Evolutionary conservation across 2,797 vertebrate species (phyloP).

Genomic region (Phoeniculus purpureus): DNA sequence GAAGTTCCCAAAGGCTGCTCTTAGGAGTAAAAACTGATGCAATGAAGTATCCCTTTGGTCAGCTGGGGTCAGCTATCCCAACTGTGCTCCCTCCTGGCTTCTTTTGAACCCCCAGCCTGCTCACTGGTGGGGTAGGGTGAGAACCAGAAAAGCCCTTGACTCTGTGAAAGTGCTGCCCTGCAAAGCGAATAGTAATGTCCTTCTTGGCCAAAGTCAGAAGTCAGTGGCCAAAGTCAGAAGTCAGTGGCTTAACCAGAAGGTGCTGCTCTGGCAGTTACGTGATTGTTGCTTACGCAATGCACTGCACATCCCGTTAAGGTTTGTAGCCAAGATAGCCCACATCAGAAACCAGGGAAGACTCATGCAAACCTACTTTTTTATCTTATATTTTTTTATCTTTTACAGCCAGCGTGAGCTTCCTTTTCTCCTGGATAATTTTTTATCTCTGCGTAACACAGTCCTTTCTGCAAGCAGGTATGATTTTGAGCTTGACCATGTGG

Average conservation of each 20-base stretch:
- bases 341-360: neutral
- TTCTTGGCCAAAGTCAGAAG: neutral
- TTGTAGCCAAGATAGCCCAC: neutral
- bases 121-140: no score
- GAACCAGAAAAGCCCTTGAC: no score
- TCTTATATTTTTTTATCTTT: neutral
- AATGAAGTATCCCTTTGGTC: no score
- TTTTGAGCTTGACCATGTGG: neutral
- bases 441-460: neutral
- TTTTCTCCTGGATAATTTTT: neutral
- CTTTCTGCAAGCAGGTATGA: neutral
- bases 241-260: conserved; percentile 20
- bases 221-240: neutral
- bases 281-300: neutral
- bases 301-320: neutral
- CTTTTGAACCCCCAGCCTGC: no score
- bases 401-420: neutral
- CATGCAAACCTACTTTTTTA: neutral
- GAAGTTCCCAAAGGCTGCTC: no score
- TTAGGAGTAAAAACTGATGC: no score
- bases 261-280: neutral
- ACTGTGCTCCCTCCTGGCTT: no score
- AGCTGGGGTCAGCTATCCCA: no score
- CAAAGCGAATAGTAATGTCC: neutral
- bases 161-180: no score